Evolutionary conservation across 2,888 invertebrate genomes (phyloP).

Genomic region (Tiphia femorata): DNA sequence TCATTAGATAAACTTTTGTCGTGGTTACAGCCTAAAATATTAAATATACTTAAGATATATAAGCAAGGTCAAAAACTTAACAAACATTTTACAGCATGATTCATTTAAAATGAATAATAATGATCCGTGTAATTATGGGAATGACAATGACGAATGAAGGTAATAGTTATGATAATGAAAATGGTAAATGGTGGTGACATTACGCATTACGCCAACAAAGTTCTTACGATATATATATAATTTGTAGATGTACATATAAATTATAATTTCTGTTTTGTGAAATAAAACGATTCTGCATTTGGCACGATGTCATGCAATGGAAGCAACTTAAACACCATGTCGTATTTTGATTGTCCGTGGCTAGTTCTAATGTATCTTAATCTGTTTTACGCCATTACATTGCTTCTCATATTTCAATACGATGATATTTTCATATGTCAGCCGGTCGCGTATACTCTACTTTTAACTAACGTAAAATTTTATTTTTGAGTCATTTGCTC

Average conservation of each 20-base stretch:
- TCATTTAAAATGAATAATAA: constrained; percentile 54
- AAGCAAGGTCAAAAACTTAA: constrained; percentile 69
- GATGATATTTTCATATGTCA: constrained; percentile 21
- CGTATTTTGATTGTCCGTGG: constrained; percentile 65
- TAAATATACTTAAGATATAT: constrained; percentile 60
- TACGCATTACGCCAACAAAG: constrained; percentile 59
- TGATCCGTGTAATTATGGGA: too few relatives aligned
- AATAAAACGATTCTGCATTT: constrained; percentile 52
- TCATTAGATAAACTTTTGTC: constrained; percentile 64
- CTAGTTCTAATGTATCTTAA: constrained; percentile 49
- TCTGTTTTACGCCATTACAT: too few relatives aligned
- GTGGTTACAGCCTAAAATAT: constrained; percentile 67
- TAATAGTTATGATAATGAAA: constrained; percentile 15
- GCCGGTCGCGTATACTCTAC: constrained; percentile 28
- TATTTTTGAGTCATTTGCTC: too few relatives aligned
- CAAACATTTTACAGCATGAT: constrained; percentile 67
- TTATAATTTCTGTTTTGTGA: constrained; percentile 42
- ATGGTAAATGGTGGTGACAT: constrained; percentile 41
- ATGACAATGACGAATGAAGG: constrained; percentile 36
- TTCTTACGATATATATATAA: constrained; percentile 49
- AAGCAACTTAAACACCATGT: constrained; percentile 59
- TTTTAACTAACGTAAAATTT: too few relatives aligned
- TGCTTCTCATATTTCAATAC: too few relatives aligned
- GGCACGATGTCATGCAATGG: constrained; percentile 64
- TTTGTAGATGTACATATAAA: constrained; percentile 40